A percentile compares a stretch with the other conserved stretches of the same genome.
Evolutionary conservation across 2,888 invertebrate genomes (phyloP).

Genomic region (Limenitis camilla): DNA sequence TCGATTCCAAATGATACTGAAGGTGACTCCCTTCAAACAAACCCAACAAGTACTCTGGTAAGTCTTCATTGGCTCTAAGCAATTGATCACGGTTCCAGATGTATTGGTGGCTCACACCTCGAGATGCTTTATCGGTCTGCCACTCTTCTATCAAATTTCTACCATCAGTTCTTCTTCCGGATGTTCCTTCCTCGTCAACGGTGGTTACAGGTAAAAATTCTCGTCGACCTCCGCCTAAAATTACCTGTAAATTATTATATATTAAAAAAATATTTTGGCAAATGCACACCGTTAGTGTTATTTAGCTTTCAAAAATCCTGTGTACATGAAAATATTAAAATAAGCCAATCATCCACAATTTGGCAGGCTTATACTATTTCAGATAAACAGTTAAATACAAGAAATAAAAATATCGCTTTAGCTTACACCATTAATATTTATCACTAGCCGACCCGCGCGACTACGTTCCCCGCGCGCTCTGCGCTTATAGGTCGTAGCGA

Average conservation of each 20-base stretch:
- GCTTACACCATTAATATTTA: too few species aligned
- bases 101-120: conserved; percentile 54
- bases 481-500: too few species aligned
- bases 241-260: conserved; percentile 55
- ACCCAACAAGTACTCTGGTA: conserved; percentile 77
- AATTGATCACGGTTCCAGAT: conserved; percentile 76
- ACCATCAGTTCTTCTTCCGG: conserved; percentile 70
- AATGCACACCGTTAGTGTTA: not conserved
- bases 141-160: conserved; percentile 80
- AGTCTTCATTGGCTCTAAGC: conserved; percentile 40
- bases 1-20: conserved; percentile 76
- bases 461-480: too few species aligned
- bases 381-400: too few species aligned
- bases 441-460: too few species aligned
- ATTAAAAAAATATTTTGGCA: not conserved
- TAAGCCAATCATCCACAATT: too few species aligned
- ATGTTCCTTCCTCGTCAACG: conserved; percentile 63
- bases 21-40: conserved; percentile 77
- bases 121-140: conserved; percentile 59
- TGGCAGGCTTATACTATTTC: too few species aligned
- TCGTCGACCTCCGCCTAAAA: conserved; percentile 82
- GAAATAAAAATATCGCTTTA: too few species aligned
- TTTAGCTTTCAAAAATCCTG: too few species aligned
- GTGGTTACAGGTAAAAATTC: conserved; percentile 73
- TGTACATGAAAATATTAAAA: too few species aligned